Base-by-base conservation (phyloP, 2,888 invertebrate genomes). In the Mystacides longicornis region DNA sequence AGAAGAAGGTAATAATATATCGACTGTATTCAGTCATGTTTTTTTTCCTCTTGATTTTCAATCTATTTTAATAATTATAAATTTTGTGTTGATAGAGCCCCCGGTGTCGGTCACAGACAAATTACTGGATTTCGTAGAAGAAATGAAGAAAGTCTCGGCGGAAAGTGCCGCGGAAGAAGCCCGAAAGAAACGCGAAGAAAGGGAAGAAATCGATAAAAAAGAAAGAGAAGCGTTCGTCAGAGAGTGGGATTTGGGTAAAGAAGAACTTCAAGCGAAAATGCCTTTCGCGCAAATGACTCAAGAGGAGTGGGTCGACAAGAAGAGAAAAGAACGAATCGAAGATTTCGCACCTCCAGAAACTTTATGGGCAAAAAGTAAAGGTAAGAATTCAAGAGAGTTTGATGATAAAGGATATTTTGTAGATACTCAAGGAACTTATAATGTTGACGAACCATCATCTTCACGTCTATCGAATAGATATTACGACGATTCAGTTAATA, bases 261-360 rank as follows among this genome's bases (percentile, higher is more conserved):
- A 81, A 27, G 83, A 58, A 18, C 16, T 37, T 14, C 46, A 23
- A 11, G 33, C 48, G 9, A 23, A 54, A 14, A 42, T 51, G 11
- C 51, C 50, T 33, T 55, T 50, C 47, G 68, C 64, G 64, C 81
- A 82, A 66, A 82, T 87, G 77, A 77, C 82, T 0, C 89, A 89
- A 73, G 85, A 86, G 66, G 87, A 88, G 69, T 89, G 88, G 81
- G 79, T 87, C 5, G 80, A 85, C 60, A 84, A 86, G 64, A 83
- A 89, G 67, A 78, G 94, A 61, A 73, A 74, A 52, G 85, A 88
- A 66, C 78, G 93, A 61, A 73, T 77, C 21, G 66, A 77, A 0
- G 91, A 93, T 68, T 94, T 94, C 72, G 93, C 89, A 1, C 93
- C 93, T 3, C 78, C 80, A 2, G 64, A 68, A 43, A 23, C 16